These are phyloP conservation scores for Diabrotica balteata DNA, from an alignment of 2,888 invertebrate species.

Conservation along the genomic window DNA sequence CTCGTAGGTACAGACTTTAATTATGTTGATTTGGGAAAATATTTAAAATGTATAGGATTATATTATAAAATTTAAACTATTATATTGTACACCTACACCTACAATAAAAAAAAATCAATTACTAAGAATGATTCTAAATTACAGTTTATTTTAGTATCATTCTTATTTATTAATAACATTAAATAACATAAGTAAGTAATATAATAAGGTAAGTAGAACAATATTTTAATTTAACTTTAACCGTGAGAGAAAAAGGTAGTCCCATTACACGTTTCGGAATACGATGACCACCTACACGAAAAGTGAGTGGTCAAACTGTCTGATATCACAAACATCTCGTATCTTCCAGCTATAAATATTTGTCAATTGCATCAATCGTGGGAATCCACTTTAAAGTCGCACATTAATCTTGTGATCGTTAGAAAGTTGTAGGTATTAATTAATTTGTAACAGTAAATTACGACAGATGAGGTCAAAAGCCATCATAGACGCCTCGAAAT, in stretches of 20 bases:
- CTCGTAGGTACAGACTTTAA: too few species aligned
- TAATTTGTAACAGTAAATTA: slow-evolving; percentile 25
- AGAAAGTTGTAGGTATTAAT: slow-evolving; percentile 24
- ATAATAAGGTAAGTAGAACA: too few species aligned
- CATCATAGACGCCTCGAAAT: neutral
- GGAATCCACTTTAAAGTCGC: slow-evolving; percentile 19
- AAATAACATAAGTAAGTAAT: too few species aligned
- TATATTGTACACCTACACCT: too few species aligned
- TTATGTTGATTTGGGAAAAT: too few species aligned
- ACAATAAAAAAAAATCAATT: too few species aligned
- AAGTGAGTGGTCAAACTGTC: slow-evolving; percentile 1
- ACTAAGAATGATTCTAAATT: too few species aligned
- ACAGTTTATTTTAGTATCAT: too few species aligned
- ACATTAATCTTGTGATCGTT: slow-evolving; percentile 21
- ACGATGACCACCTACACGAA: slow-evolving; percentile 19
- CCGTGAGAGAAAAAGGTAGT: neutral
- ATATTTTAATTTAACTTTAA: too few species aligned
- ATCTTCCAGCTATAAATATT: slow-evolving; percentile 23
- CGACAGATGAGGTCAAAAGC: slow-evolving; percentile 12
- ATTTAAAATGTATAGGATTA: too few species aligned
- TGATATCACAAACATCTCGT: slow-evolving; percentile 9
- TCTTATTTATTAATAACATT: too few species aligned
- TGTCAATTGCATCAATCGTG: slow-evolving; percentile 27
- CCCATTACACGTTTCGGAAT: slow-evolving; percentile 1
- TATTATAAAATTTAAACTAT: too few species aligned